Percentiles rank a stretch among this genome's conserved stretches.
These are phyloP conservation scores for Centropus unirufus DNA, from an alignment of 2,113 vertebrate genomes.

Conservation along the genomic window DNA sequence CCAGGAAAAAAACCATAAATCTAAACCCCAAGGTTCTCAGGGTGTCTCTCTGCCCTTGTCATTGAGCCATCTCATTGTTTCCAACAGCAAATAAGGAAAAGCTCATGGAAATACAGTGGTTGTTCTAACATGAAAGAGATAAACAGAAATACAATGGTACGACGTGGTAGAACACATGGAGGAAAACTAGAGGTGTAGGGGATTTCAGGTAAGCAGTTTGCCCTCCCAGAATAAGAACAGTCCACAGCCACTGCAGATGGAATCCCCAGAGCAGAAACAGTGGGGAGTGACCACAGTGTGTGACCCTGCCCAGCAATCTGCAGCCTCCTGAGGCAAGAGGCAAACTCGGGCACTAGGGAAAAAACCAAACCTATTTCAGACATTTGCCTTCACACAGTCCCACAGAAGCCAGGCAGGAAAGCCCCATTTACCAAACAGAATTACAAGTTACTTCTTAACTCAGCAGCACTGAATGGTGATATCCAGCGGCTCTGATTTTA, in stretches of 20 bases:
- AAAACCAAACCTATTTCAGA: background rate
- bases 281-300: background rate
- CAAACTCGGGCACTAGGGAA: background rate
- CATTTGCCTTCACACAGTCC: conserved; percentile 70
- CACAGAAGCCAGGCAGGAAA: conserved; percentile 66
- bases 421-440: conserved; percentile 66
- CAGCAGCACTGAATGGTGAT: background rate
- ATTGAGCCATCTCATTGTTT: background rate
- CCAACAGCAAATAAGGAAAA: background rate
- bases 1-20: background rate
- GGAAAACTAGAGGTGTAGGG: background rate
- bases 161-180: background rate
- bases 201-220: background rate
- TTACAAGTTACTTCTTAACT: conserved; percentile 35
- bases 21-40: background rate
- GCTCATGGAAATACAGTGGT: background rate
- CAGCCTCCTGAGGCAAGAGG: background rate
- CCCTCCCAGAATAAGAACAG: background rate
- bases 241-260: background rate
- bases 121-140: background rate
- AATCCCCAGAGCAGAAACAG: background rate
- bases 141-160: background rate
- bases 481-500: background rate
- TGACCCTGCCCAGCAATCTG: background rate
- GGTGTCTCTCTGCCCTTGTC: background rate